Evolutionary conservation across 2,797 vertebrate genomes (phyloP).

Genomic region (Premnoplex brunnescens): DNA sequence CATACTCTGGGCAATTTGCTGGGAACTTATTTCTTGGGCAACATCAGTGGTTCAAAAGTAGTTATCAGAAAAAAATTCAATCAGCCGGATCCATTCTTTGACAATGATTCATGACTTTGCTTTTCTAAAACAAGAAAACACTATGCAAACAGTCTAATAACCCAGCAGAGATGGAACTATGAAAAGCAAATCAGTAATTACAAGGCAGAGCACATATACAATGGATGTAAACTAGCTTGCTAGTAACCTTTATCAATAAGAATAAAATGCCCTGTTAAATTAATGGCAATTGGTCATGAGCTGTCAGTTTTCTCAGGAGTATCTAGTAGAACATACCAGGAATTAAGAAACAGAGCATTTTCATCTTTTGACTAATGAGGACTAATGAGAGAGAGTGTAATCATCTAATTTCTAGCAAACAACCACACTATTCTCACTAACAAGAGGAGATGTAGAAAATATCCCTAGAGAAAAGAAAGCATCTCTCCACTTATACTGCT

Average conservation of each 20-base stretch:
- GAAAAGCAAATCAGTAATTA: neutral
- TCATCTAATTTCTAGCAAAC: constrained; percentile 37
- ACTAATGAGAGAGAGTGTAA: constrained; percentile 3
- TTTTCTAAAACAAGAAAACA: neutral
- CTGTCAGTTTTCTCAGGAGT: constrained; percentile 10
- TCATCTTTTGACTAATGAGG: constrained; percentile 21
- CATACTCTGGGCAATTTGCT: neutral
- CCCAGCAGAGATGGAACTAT: neutral
- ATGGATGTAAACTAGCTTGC: neutral
- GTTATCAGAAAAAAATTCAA: neutral
- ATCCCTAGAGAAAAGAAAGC: neutral
- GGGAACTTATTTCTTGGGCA: neutral
- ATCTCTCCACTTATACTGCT: neutral
- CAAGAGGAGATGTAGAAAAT: constrained; percentile 27
- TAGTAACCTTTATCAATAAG: neutral
- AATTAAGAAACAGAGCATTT: constrained; percentile 39
- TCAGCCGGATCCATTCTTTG: neutral
- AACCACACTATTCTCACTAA: neutral
- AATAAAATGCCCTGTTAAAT: constrained; percentile 19
- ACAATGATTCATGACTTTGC: neutral
- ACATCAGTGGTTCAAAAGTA: neutral
- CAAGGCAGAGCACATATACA: neutral
- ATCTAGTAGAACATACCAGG: neutral
- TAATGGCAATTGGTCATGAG: constrained; percentile 1
- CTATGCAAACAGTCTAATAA: neutral